A percentile compares a stretch with the other conserved stretches of the same genome.
Evolutionary conservation across 2,797 vertebrate genomes (phyloP).

Genomic region (Cyclura pinguis): DNA sequence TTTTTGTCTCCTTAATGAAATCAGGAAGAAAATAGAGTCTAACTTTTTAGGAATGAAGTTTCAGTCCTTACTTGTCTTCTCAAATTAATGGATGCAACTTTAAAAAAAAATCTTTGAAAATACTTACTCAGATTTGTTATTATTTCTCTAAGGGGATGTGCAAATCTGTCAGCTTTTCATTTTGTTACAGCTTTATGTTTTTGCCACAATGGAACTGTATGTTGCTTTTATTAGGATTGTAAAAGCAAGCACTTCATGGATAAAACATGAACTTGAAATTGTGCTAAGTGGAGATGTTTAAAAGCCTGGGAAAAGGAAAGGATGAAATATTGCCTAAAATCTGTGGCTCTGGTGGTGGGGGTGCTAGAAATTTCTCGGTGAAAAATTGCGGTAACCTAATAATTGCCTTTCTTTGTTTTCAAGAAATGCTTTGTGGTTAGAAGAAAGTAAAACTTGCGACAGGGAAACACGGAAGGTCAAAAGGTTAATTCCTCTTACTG

Average conservation of each 20-base stretch:
- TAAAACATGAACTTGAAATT: conserved; percentile 26
- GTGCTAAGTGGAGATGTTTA: conserved; percentile 12
- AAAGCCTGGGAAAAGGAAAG: conserved; percentile 10
- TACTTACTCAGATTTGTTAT: conserved; percentile 5
- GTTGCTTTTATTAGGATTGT: conserved; percentile 17
- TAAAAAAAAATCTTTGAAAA: background rate
- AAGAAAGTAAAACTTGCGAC: conserved; percentile 43
- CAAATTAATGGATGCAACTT: background rate
- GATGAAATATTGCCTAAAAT: conserved; percentile 40
- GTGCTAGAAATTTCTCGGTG: conserved; percentile 22
- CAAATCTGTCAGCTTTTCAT: background rate
- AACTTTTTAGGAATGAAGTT: background rate
- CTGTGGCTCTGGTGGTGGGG: background rate
- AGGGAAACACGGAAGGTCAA: conserved; percentile 44
- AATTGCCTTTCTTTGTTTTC: conserved; percentile 27
- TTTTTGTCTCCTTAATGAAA: background rate
- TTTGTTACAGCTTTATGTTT: conserved; percentile 22
- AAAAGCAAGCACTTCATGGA: conserved; percentile 2
- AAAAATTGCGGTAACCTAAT: conserved; percentile 34
- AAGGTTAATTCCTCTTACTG: conserved; percentile 62
- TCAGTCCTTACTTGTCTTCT: background rate
- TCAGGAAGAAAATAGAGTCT: background rate
- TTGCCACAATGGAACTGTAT: conserved; percentile 23
- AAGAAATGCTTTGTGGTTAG: conserved; percentile 40
- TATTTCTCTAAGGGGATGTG: conserved; percentile 19